These are phyloP conservation scores for Tyrannus savana DNA, from an alignment of 2,113 vertebrate genomes.

Conservation along the genomic window DNA sequence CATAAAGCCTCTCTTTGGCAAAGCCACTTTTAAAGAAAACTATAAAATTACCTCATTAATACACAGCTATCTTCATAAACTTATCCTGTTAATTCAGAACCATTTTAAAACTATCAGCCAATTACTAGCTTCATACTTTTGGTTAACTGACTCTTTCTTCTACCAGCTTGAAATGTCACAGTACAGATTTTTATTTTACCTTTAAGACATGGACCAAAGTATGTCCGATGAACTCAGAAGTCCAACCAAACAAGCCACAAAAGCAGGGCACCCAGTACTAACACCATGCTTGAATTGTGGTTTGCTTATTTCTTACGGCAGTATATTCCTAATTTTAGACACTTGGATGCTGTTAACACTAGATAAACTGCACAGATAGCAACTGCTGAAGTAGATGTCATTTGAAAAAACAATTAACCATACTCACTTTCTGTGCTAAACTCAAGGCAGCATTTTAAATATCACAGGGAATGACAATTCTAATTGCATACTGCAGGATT, in stretches of 20 bases:
- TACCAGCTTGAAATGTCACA: background rate
- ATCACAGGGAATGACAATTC: conserved; percentile 26
- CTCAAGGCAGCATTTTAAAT: conserved; percentile 5
- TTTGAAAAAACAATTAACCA: background rate
- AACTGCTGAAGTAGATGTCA: background rate
- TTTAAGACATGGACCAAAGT: background rate
- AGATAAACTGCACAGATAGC: conserved; percentile 16
- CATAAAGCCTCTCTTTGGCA: background rate
- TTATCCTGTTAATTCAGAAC: background rate
- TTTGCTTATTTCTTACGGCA: background rate
- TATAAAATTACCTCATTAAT: background rate
- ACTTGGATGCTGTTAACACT: background rate
- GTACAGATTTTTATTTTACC: background rate
- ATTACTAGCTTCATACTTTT: background rate
- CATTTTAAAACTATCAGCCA: background rate
- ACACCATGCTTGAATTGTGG: background rate
- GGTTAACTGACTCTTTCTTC: background rate
- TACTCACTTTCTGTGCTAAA: background rate
- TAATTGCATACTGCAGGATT: conserved; percentile 19
- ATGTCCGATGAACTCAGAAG: background rate
- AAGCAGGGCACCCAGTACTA: background rate
- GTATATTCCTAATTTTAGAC: background rate
- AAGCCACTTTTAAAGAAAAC: background rate
- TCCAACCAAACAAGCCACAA: background rate
- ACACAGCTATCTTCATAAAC: background rate